phyloP scores from a whole-genome alignment of 2,797 vertebrate genomes.

The Pygocentrus nattereri region DNA sequence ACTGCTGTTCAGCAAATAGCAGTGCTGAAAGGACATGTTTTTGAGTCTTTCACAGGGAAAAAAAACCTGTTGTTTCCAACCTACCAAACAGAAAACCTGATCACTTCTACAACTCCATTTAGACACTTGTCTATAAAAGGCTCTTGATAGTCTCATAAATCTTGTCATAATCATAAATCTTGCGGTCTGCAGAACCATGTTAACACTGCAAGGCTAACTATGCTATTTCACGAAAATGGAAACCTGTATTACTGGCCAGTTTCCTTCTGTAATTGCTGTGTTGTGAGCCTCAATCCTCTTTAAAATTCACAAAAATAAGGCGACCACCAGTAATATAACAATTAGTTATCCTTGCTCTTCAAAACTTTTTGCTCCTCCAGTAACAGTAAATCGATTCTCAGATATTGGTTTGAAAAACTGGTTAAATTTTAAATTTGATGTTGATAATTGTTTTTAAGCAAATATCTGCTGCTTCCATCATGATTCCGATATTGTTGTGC shows the following conservation, averaged over 20 bases:
- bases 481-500: too few relatives aligned
- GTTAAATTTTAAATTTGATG: too few relatives aligned
- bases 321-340: not conserved
- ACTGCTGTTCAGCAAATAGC: conserved; percentile 20
- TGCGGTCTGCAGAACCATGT: too few relatives aligned
- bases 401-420: too few relatives aligned
- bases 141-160: not conserved
- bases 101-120: not conserved
- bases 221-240: not conserved
- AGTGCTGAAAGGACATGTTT: conserved; percentile 27
- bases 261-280: not conserved
- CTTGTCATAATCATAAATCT: too few relatives aligned
- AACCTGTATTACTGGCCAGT: too few relatives aligned
- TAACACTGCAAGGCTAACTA: too few relatives aligned
- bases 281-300: not conserved
- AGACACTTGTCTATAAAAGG: not conserved
- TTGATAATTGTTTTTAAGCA: too few relatives aligned
- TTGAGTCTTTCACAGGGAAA: not conserved
- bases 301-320: not conserved
- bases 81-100: not conserved
- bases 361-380: too few relatives aligned
- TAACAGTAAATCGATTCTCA: too few relatives aligned
- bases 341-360: not conserved
- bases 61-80: not conserved
- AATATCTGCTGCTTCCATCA: too few relatives aligned